Conservation (phyloP, 2,888 invertebrate species). For the Zhengitettix transpicula region DNA sequence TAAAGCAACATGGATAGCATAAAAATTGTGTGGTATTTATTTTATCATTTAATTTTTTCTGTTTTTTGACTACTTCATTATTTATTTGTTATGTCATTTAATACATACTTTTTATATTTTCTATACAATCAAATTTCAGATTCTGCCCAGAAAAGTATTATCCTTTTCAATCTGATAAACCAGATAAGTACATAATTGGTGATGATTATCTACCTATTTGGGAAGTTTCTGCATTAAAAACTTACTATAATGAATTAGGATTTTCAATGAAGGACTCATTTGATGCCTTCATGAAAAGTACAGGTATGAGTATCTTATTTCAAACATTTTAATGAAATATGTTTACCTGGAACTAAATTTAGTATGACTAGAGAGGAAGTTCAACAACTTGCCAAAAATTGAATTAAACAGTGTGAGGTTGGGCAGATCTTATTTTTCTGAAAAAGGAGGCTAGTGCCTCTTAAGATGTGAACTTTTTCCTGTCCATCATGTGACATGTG, state of each 20-base stretch:
- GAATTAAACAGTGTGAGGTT: too few species aligned
- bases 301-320: conserved; percentile 13
- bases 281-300: conserved; percentile 50
- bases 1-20: too few species aligned
- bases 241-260: conserved; percentile 51
- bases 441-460: too few species aligned
- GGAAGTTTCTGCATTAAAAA: conserved; percentile 66
- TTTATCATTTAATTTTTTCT: background rate
- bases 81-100: background rate
- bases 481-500: too few species aligned
- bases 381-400: too few species aligned
- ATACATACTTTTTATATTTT: background rate
- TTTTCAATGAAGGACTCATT: conserved; percentile 77
- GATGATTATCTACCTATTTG: conserved; percentile 90
- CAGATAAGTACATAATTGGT: conserved; percentile 85
- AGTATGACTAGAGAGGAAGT: too few species aligned
- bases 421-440: too few species aligned
- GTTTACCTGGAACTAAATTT: too few species aligned
- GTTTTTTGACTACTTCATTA: background rate
- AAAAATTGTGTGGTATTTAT: background rate
- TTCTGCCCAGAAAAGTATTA: conserved; percentile 81
- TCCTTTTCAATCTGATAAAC: conserved; percentile 64
- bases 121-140: conserved; percentile 29
- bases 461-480: too few species aligned
- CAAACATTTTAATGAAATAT: too few species aligned